These are phyloP conservation scores for Psophia crepitans DNA, from an alignment of 2,113 vertebrate species.

Conservation along the genomic window DNA sequence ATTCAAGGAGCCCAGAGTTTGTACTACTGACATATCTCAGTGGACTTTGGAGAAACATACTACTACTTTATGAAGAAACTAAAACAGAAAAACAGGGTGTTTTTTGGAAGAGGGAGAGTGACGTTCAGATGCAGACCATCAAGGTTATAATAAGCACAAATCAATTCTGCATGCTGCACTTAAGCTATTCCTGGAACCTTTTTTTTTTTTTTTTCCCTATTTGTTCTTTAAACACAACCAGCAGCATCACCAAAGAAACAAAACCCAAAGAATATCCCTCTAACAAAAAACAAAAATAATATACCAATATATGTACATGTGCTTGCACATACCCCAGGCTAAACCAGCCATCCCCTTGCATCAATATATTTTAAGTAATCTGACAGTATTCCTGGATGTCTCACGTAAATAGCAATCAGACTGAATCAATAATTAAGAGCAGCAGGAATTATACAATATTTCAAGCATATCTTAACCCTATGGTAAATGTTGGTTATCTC, in stretches of 20 bases:
- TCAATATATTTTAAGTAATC: neutral
- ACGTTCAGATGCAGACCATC: neutral
- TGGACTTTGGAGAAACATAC: neutral
- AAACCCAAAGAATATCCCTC: neutral
- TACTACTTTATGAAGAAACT: neutral
- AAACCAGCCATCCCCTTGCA: neutral
- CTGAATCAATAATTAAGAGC: neutral
- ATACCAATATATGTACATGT: neutral
- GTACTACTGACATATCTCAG: neutral
- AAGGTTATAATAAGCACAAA: constrained; percentile 53
- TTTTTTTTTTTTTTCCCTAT: accelerated
- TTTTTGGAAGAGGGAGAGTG: neutral
- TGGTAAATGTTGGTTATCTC: neutral
- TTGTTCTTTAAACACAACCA: constrained; percentile 2
- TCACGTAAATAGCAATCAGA: neutral
- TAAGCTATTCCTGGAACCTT: constrained; percentile 23
- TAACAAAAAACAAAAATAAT: neutral
- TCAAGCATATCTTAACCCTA: neutral
- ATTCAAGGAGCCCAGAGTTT: neutral
- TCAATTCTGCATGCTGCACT: constrained; percentile 32
- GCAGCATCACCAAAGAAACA: neutral
- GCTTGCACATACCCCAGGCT: neutral
- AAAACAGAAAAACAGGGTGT: neutral
- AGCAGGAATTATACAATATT: neutral
- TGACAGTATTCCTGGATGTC: neutral